Percentiles rank a stretch among this genome's conserved stretches.
Evolutionary conservation across 2,797 vertebrate genomes (phyloP).

Genomic region (Enteromius anoplus): DNA sequence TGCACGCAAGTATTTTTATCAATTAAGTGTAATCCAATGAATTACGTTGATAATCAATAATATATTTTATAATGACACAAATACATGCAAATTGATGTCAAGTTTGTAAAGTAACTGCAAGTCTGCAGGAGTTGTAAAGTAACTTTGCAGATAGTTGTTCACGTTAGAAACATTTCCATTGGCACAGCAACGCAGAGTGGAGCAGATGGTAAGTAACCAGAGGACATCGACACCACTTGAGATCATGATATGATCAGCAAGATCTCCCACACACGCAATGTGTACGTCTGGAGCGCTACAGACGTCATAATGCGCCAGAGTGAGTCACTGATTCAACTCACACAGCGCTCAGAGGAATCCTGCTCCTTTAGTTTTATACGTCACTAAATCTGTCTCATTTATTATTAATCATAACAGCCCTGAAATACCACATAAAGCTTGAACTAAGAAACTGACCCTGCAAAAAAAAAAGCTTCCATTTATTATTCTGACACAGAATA

Average conservation of each 20-base stretch:
- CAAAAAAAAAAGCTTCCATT: not conserved
- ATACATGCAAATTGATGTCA: not conserved
- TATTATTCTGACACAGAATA: not conserved
- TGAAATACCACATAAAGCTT: not conserved
- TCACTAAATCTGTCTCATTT: slow-evolving; percentile 33
- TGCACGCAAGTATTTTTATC: not conserved
- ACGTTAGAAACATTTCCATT: not conserved
- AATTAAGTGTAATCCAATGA: not conserved
- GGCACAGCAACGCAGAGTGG: not conserved
- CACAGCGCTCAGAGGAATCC: slow-evolving; percentile 11
- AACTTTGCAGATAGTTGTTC: not conserved
- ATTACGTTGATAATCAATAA: not conserved
- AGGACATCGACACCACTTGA: slow-evolving; percentile 16
- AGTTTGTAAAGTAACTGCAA: not conserved
- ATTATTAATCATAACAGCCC: slow-evolving; percentile 46
- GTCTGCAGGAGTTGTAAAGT: not conserved
- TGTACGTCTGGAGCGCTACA: not conserved
- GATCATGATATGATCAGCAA: slow-evolving; percentile 20
- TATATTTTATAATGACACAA: not conserved
- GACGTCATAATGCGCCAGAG: slow-evolving; percentile 57
- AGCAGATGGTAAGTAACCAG: slow-evolving; percentile 15
- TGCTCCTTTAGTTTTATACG: slow-evolving; percentile 35
- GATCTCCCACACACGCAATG: slow-evolving; percentile 26
- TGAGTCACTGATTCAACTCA: slow-evolving; percentile 59
- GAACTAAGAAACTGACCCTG: not conserved